Evolutionary conservation across 1,140 invertebrate species (phyloP).

Genomic region (Amphibalanus amphitrite): DNA sequence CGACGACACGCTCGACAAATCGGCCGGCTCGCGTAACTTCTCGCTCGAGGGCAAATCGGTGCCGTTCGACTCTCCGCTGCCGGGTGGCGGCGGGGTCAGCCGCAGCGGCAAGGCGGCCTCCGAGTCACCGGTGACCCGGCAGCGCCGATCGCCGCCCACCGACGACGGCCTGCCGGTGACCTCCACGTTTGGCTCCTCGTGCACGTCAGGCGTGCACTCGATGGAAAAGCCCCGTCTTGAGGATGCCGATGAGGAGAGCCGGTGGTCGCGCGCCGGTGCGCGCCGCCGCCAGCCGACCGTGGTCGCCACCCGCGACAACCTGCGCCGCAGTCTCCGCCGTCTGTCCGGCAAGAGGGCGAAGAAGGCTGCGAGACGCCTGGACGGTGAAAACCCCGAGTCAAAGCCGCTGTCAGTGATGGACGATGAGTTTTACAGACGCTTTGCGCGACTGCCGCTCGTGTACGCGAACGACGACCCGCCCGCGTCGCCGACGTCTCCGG

Average conservation of each 20-base stretch:
- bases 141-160: no score
- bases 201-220: not conserved
- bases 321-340: not conserved
- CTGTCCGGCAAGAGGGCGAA: not conserved
- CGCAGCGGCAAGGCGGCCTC: no score
- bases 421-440: no score
- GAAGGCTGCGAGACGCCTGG: not conserved
- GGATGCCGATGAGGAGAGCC: not conserved
- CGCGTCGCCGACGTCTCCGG: no score
- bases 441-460: no score
- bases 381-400: no score
- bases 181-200: not conserved
- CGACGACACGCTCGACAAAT: not conserved
- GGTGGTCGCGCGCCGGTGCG: not conserved
- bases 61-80: slow-evolving; percentile 5
- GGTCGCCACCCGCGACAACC: not conserved
- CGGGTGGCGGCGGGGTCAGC: not conserved
- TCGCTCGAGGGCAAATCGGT: slow-evolving; percentile 4
- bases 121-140: no score
- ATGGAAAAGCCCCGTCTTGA: not conserved
- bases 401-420: no score
- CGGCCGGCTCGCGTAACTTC: not conserved
- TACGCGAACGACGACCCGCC: no score
- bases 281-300: not conserved
- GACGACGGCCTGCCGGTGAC: not conserved